Evolutionary conservation across 2,888 invertebrate genomes (phyloP).

Genomic region (Mythimna ferrago): DNA sequence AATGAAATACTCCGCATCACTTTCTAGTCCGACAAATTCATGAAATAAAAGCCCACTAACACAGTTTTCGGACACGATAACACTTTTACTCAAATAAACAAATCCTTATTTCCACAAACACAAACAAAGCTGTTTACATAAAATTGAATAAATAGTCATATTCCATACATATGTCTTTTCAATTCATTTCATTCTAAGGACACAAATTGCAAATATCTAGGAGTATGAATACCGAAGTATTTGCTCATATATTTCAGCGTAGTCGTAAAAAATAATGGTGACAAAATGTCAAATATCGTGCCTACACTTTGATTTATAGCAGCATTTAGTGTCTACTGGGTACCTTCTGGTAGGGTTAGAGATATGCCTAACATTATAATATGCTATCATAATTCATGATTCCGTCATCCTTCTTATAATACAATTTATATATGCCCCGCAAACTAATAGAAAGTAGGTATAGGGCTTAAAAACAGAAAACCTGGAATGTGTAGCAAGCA

Average conservation of each 20-base stretch:
- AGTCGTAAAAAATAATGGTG: constrained; percentile 52
- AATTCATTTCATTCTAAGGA: constrained; percentile 38
- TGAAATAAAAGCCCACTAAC: constrained; percentile 20
- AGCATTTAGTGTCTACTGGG: constrained; percentile 41
- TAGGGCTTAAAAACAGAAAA: constrained; percentile 1
- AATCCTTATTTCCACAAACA: constrained; percentile 16
- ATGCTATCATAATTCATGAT: constrained; percentile 26
- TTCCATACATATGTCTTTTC: constrained; percentile 25
- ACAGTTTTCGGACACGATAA: constrained; percentile 14
- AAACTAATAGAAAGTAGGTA: not conserved
- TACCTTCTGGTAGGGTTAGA: constrained; percentile 45
- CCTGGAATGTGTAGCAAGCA: not conserved
- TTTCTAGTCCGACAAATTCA: constrained; percentile 13
- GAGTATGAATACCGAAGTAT: constrained; percentile 29
- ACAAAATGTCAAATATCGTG: constrained; percentile 59
- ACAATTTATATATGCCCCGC: constrained; percentile 1
- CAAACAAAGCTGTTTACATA: constrained; percentile 59
- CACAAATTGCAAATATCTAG: constrained; percentile 36
- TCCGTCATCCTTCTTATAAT: constrained; percentile 28
- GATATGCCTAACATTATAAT: constrained; percentile 38
- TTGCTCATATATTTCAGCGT: constrained; percentile 27
- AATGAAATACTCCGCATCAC: constrained; percentile 13
- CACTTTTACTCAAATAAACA: constrained; percentile 14
- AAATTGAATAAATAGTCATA: constrained; percentile 48
- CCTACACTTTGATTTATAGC: constrained; percentile 54